phyloP scores from a whole-genome alignment of 2,113 vertebrate species.

The Leucopsar rothschildi region DNA sequence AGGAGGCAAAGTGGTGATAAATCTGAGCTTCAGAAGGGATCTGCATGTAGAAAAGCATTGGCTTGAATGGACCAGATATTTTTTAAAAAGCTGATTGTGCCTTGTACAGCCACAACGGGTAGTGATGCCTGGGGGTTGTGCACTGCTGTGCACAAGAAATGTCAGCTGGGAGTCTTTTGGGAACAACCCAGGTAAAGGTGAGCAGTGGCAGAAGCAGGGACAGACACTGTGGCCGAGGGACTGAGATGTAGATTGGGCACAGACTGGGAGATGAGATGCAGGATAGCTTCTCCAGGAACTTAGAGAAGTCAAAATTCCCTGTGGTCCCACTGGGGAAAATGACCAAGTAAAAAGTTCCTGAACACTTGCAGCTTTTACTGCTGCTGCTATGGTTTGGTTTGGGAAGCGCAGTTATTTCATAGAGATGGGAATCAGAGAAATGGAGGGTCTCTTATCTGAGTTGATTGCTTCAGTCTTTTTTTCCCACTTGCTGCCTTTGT shows the following conservation, averaged over 20 bases:
- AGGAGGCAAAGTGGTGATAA: neutral
- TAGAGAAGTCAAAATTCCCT: neutral
- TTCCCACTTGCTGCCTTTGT: neutral
- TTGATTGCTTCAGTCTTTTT: neutral
- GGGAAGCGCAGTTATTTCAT: neutral
- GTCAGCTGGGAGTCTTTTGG: neutral
- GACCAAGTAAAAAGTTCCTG: neutral
- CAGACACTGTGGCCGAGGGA: fast-evolving
- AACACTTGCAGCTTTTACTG: neutral
- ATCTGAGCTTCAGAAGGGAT: neutral
- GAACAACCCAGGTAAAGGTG: neutral
- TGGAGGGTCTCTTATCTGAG: neutral
- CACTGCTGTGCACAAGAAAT: too few relatives aligned
- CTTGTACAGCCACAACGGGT: fast-evolving
- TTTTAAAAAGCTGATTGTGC: neutral
- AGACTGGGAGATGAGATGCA: neutral
- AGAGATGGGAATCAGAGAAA: neutral
- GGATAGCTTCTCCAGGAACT: neutral
- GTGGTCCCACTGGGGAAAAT: neutral
- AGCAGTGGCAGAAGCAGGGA: neutral
- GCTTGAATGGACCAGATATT: neutral
- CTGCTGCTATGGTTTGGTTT: neutral
- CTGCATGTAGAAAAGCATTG: neutral
- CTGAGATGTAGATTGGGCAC: neutral
- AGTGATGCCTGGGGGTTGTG: neutral